Evolutionary conservation across 64 coral and sea anemone genomes (phyloP).

Genomic region (Porites lutea): DNA sequence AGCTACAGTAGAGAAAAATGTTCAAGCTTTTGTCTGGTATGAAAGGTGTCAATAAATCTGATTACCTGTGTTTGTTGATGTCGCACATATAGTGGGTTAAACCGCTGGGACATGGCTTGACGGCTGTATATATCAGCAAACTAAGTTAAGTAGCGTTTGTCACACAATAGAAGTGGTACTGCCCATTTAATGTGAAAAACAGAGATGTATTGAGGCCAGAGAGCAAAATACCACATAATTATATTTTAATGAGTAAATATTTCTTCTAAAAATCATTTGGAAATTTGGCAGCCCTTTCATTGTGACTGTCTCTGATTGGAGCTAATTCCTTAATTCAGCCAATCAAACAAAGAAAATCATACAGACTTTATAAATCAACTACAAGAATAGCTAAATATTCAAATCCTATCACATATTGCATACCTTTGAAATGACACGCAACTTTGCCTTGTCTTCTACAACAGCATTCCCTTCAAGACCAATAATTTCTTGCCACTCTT

Average conservation of each 20-base stretch:
- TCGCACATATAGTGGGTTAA: background rate
- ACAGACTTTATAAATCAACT: background rate
- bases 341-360: no score
- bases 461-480: no score
- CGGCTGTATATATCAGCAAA: constrained; percentile 7
- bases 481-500: no score
- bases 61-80: background rate
- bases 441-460: no score
- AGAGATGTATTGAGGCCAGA: constrained; percentile 5
- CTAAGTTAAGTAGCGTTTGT: background rate
- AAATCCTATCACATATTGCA: no score
- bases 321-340: background rate
- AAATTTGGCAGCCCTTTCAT: background rate
- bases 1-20: background rate
- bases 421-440: no score
- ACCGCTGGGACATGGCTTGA: constrained; percentile 1
- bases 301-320: background rate
- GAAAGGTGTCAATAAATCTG: constrained; percentile 7
- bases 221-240: background rate
- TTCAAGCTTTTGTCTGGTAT: constrained; percentile 8
- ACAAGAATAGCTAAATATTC: background rate
- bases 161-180: constrained; percentile 14
- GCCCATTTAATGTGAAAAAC: background rate
- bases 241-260: background rate
- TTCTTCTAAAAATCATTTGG: background rate